Base-by-base conservation (phyloP, 1,140 invertebrate genomes). In the Chionoecetes opilio region DNA sequence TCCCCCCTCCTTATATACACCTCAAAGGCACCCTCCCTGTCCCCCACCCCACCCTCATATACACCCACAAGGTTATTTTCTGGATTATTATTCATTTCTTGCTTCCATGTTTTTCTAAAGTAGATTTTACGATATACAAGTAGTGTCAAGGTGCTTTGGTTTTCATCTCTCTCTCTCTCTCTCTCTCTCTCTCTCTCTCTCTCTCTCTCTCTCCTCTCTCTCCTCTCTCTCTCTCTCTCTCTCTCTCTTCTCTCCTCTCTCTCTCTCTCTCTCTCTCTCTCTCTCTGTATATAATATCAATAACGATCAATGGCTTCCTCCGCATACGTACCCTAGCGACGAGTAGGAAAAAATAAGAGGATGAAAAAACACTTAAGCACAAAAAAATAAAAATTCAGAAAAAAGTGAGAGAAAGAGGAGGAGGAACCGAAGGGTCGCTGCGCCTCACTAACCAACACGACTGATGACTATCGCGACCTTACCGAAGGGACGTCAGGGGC, bases 151-250 rank as follows among this genome's bases (percentile, higher is more conserved):
- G 9, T 9, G 46, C n/a, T 53, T 1, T 53, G 46, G 0, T 75
- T 0, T 75, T 26, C n/a, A 17, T 75, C 63, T 75, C 63, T 75
- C 63, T 75, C 63, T 75, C 63, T 75, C 63, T 75, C 63, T 75
- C 63, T 75, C 63, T 75, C 63, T 75, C 63, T 75, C 63, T 75
- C 53, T 63, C 53, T 63, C 53, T 63, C 53, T 63, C 53, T 63
- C 53, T 63, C 53, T 63, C 53, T 63, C 53, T 63, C 53, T 63
- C 53, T 63, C 53, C 53, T 63, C 53, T 63, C 53, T 63, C 63
- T 75, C 63, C 63, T 75, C 63, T 75, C 63, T 75, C 63, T 75
- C 63, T 75, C 63, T 75, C 63, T 75, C 63, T 75, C 63, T 75
- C 63, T 75, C 63, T 75, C 63, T 75, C 63, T 75, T 26, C n/a